A percentile compares a stretch with the other conserved stretches of the same genome.
These are phyloP conservation scores for Platalea minor DNA, from an alignment of 2,797 vertebrate species.

Conservation along the genomic window DNA sequence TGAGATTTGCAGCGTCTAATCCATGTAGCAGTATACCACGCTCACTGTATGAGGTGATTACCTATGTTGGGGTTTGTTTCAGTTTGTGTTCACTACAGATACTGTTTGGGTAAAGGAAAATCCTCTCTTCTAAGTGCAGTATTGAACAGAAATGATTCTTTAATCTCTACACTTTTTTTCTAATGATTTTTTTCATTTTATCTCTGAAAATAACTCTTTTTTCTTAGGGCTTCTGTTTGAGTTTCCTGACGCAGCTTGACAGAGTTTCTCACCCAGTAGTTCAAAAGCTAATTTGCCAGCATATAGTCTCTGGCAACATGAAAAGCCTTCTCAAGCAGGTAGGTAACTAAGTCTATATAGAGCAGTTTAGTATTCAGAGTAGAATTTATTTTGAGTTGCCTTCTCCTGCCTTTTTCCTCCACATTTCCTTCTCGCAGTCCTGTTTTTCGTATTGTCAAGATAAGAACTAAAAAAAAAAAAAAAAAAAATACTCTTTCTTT, in stretches of 20 bases:
- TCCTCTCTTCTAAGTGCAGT: background rate
- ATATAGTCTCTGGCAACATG: slow-evolving; percentile 85
- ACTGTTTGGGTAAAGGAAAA: background rate
- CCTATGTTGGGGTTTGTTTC: background rate
- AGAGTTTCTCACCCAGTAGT: slow-evolving; percentile 89
- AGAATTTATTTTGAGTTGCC: background rate
- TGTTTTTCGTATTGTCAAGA: background rate
- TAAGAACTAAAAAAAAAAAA: background rate
- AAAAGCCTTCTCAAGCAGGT: slow-evolving; percentile 92
- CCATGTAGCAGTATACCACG: slow-evolving; percentile 87
- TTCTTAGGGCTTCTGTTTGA: slow-evolving; percentile 92
- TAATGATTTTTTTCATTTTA: background rate
- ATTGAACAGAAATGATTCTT: background rate
- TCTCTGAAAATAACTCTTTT: background rate
- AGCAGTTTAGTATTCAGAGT: background rate
- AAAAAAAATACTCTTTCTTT: background rate
- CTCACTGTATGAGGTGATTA: slow-evolving; percentile 91
- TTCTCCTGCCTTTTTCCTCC: background rate
- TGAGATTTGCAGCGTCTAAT: slow-evolving; percentile 87
- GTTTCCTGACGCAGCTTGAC: slow-evolving; percentile 95
- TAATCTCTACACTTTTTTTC: background rate
- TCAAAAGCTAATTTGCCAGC: slow-evolving; percentile 88
- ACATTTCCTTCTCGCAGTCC: background rate
- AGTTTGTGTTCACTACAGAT: background rate
- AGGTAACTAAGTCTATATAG: slow-evolving; percentile 9